Conservation (phyloP, 2,888 invertebrate genomes). For the Amiota minor region DNA sequence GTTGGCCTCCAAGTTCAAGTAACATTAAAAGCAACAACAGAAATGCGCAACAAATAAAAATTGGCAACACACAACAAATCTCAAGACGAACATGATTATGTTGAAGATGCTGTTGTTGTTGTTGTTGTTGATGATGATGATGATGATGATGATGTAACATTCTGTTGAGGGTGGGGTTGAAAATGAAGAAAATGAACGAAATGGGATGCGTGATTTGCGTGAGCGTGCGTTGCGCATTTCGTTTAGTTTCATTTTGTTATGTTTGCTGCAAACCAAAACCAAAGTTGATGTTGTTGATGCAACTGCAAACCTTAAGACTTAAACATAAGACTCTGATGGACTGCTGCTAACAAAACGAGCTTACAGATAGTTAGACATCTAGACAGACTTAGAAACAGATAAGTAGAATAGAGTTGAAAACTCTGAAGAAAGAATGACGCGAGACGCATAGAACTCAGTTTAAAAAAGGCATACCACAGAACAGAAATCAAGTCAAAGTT, state of each 20-base stretch:
- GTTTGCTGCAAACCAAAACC: not conserved
- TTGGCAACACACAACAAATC: constrained; percentile 39
- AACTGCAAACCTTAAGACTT: too few relatives aligned
- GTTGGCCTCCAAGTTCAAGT: constrained; percentile 64
- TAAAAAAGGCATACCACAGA: not conserved
- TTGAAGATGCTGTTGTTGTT: not conserved
- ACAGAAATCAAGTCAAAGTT: constrained; percentile 15
- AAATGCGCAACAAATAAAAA: constrained; percentile 56
- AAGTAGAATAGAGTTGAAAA: not conserved
- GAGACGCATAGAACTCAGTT: not conserved
- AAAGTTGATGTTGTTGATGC: too few relatives aligned
- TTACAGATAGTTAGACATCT: constrained; percentile 28
- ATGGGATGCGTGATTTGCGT: constrained; percentile 70
- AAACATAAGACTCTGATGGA: too few relatives aligned
- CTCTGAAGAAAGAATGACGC: too few relatives aligned
- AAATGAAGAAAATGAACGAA: constrained; percentile 23
- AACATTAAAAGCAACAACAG: constrained; percentile 53
- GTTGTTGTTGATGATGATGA: not conserved
- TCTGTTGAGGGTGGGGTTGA: not conserved
- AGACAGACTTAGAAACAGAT: constrained; percentile 27
- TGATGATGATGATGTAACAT: too few relatives aligned
- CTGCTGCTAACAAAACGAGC: too few relatives aligned
- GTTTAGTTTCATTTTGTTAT: constrained; percentile 4
- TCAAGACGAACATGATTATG: not conserved
- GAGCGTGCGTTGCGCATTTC: constrained; percentile 68